These are phyloP conservation scores for Melospiza melodia DNA, from an alignment of 2,113 vertebrate genomes.

Conservation along the genomic window DNA sequence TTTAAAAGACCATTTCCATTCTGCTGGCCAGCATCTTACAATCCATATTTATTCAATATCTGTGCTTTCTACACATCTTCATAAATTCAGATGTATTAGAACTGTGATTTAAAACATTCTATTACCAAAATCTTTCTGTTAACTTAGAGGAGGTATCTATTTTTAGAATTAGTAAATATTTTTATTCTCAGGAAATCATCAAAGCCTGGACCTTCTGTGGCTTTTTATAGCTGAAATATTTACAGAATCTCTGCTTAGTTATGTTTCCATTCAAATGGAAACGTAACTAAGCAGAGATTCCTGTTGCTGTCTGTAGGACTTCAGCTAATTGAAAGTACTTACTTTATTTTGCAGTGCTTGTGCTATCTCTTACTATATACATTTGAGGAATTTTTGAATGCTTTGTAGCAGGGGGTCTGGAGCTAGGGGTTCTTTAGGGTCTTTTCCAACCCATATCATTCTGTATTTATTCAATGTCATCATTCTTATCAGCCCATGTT, in stretches of 20 bases:
- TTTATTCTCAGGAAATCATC: background rate
- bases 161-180: background rate
- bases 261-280: background rate
- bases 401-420: fast-evolving
- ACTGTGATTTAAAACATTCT: background rate
- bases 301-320: background rate
- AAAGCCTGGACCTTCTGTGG: background rate
- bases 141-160: background rate
- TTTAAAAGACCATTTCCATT: background rate
- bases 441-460: background rate
- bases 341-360: background rate
- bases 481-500: background rate
- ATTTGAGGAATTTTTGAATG: background rate
- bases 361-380: background rate
- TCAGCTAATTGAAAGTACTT: background rate
- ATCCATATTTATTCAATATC: background rate
- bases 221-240: constrained; percentile 36
- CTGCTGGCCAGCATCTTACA: background rate
- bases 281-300: too few species aligned
- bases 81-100: background rate
- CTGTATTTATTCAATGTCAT: background rate
- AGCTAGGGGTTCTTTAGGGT: background rate
- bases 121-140: background rate
- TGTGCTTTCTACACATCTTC: background rate
- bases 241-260: constrained; percentile 21